Percentiles rank a stretch among this genome's conserved stretches.
Conservation (phyloP, 2,888 invertebrate genomes). For the Lasioglossum leucozonium region DNA sequence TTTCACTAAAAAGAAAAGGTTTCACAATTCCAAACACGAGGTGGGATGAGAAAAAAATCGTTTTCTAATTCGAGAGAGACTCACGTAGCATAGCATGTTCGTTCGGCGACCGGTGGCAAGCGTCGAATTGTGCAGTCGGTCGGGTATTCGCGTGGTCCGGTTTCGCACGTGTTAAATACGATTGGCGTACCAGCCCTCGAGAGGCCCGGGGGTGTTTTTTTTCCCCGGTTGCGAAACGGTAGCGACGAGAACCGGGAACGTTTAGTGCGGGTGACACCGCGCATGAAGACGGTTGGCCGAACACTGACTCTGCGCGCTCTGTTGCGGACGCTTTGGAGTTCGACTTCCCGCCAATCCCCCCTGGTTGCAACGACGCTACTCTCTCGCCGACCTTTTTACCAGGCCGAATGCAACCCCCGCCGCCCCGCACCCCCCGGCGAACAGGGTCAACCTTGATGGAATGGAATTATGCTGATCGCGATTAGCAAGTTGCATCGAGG, state of each 20-base stretch:
- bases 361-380: constrained; percentile 62
- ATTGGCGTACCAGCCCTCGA: not conserved
- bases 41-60: too few relatives aligned
- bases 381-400: constrained; percentile 55
- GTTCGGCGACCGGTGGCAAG: not conserved
- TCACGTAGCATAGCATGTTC: constrained; percentile 75
- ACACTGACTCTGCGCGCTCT: constrained; percentile 77
- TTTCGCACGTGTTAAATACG: constrained; percentile 18
- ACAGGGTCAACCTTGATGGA: constrained; percentile 40
- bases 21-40: too few relatives aligned
- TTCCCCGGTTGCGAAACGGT: not conserved
- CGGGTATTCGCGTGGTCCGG: not conserved
- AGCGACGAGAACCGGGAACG: constrained; percentile 13
- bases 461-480: constrained; percentile 43
- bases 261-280: constrained; percentile 58
- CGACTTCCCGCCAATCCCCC: constrained; percentile 76
- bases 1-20: too few relatives aligned
- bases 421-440: constrained; percentile 18
- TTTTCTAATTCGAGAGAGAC: constrained; percentile 41
- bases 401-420: constrained; percentile 43
- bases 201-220: not conserved
- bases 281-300: constrained; percentile 77
- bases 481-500: constrained; percentile 27
- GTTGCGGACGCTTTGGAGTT: constrained; percentile 68
- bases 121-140: not conserved